These are phyloP conservation scores for Megaustenia siamemsis DNA, from an alignment of 2,888 invertebrate genomes.

Conservation along the genomic window DNA sequence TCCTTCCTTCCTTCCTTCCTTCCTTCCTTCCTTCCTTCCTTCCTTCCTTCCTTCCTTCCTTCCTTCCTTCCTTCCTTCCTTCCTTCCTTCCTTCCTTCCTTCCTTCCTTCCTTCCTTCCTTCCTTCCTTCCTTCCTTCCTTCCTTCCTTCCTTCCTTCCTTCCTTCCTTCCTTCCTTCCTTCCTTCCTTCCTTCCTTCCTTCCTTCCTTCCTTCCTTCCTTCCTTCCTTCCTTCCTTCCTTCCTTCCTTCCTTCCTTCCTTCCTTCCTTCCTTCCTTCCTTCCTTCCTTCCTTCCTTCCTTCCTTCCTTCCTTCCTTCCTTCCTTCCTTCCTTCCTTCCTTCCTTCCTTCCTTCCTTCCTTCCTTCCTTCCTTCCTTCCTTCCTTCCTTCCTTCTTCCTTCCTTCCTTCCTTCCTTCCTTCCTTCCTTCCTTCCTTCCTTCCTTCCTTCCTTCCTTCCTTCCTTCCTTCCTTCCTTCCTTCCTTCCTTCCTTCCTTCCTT, in stretches of 20 bases:
- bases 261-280: not conserved
- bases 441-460: not conserved
- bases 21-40: not conserved
- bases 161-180: not conserved
- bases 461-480: constrained; percentile 14
- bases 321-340: not conserved
- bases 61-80: not conserved
- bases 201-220: not conserved
- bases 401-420: not conserved
- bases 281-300: not conserved
- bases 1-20: no score
- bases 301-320: not conserved
- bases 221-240: not conserved
- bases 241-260: not conserved
- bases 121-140: not conserved
- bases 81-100: not conserved
- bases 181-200: not conserved
- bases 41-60: not conserved
- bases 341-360: not conserved
- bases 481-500: not conserved
- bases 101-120: not conserved
- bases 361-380: not conserved
- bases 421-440: not conserved
- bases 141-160: not conserved
- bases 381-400: constrained; percentile 33